Evolutionary conservation across 2,888 invertebrate genomes (phyloP), one percentile per base, ranked within the genome.

Genomic region (Teinopalpus imperialis): DNA sequence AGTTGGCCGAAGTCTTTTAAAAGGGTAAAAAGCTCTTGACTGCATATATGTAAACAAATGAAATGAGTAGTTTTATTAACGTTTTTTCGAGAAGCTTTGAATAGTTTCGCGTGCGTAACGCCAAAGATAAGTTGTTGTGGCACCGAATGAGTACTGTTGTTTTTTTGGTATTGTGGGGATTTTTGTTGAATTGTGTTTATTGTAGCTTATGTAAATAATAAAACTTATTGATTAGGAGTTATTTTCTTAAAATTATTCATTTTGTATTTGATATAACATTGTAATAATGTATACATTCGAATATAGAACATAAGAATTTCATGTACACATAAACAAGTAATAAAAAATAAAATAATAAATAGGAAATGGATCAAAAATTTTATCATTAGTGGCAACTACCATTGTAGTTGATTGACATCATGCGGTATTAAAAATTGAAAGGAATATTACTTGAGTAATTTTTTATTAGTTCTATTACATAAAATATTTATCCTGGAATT

Each of bases 1-100:
- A 36, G 40, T 48, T 40, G 43, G 37, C 13, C 46, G 13, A 30
- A 47, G 24, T 30, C 20, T 27, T 23, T 43, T 32, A 10, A 39
- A 43, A 48, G 49, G 54, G 44, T 43, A 43, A 20, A 47, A 49
- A 36, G 48, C 52, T 41, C 56, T 57, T 53, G 51, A 57, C 51
- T 48, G 46, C 30, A 30, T 43, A 43, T 49, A 54, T 39, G 52
- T 54, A 54, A 48, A 54, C 47, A 54, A 50, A 53, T 39, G 26
- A 42, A 40, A 23, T 40, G 40, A 48, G 43, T 50, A 43, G 48
- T 53, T 49, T 52, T 49, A 49, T 51, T 47, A 31, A 12, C 23
- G 35, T 45, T 50, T 43, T 49, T 49, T 45, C 23, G 30, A 51
- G 45, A 43, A 35, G 40, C 43, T 48, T 48, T 31, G 43, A 52